These are phyloP conservation scores for Drosophila sechellia DNA, from an alignment of 1,140 invertebrate species.

Conservation along the genomic window DNA sequence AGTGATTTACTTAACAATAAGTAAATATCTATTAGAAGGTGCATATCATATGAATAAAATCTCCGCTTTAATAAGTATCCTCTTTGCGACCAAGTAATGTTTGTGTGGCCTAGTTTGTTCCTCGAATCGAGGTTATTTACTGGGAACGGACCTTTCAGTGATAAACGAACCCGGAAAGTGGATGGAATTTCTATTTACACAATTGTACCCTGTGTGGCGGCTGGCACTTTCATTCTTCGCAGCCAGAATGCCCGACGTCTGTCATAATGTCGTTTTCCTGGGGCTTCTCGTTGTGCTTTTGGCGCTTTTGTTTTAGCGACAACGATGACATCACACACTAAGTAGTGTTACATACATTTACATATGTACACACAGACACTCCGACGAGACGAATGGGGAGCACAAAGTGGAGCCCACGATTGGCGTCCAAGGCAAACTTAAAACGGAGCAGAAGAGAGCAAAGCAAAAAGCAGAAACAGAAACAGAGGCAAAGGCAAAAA, in stretches of 20 bases:
- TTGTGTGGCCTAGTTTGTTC: not conserved
- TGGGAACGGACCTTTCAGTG: not conserved
- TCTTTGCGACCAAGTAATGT: not conserved
- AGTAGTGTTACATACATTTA: not conserved
- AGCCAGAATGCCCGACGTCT: conserved; percentile 8
- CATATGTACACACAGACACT: not conserved
- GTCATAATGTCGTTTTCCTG: conserved; percentile 29
- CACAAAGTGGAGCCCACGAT: conserved; percentile 3
- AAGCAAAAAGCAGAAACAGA: conserved; percentile 22
- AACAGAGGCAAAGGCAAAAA: conserved; percentile 8
- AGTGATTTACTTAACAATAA: too few species aligned
- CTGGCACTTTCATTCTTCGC: conserved; percentile 15
- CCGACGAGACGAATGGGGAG: conserved; percentile 11
- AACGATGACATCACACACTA: conserved; percentile 70
- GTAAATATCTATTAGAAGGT: too few species aligned
- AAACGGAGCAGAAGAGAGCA: conserved; percentile 13
- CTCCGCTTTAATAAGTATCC: too few species aligned
- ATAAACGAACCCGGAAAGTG: conserved; percentile 5
- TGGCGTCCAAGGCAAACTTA: too few species aligned
- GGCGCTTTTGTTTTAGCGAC: conserved; percentile 49
- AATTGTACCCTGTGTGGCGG: not conserved
- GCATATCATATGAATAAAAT: too few species aligned
- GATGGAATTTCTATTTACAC: conserved; percentile 13
- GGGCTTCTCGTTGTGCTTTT: conserved; percentile 18
- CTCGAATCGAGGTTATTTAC: conserved; percentile 7